These are phyloP conservation scores for Columba livia DNA, from an alignment of 2,113 vertebrate species.

Conservation along the genomic window DNA sequence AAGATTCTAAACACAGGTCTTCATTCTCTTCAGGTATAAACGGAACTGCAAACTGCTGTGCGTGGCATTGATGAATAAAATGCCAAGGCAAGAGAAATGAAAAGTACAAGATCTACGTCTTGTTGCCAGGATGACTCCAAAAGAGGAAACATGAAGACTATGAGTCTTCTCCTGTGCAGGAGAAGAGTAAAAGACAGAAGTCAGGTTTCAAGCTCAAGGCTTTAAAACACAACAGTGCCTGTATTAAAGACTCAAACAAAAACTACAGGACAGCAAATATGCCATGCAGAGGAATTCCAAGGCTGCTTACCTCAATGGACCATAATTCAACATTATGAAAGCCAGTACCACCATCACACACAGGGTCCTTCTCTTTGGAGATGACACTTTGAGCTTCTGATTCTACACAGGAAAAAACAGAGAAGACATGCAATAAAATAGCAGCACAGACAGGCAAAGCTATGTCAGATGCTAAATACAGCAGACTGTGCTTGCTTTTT, in stretches of 20 bases:
- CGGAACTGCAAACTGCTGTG: neutral
- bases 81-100: neutral
- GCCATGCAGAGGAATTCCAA: neutral
- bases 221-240: neutral
- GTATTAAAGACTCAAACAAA: neutral
- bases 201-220: neutral
- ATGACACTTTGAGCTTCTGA: slow-evolving; percentile 82
- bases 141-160: neutral
- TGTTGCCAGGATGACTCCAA: neutral
- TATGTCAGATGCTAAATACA: neutral
- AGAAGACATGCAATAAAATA: neutral
- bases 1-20: neutral
- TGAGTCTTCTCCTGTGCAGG: neutral
- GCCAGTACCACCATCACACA: slow-evolving; percentile 90
- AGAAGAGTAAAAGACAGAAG: neutral
- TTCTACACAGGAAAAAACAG: slow-evolving; percentile 76
- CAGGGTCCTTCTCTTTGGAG: slow-evolving; percentile 87
- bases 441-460: neutral
- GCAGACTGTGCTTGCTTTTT: neutral
- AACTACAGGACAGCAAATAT: neutral
- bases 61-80: neutral
- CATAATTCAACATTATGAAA: slow-evolving; percentile 85
- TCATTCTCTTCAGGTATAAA: neutral
- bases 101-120: neutral
- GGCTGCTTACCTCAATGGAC: slow-evolving; percentile 83